These are phyloP conservation scores for Sebastes fasciatus DNA, from an alignment of 2,113 vertebrate genomes.

Conservation along the genomic window DNA sequence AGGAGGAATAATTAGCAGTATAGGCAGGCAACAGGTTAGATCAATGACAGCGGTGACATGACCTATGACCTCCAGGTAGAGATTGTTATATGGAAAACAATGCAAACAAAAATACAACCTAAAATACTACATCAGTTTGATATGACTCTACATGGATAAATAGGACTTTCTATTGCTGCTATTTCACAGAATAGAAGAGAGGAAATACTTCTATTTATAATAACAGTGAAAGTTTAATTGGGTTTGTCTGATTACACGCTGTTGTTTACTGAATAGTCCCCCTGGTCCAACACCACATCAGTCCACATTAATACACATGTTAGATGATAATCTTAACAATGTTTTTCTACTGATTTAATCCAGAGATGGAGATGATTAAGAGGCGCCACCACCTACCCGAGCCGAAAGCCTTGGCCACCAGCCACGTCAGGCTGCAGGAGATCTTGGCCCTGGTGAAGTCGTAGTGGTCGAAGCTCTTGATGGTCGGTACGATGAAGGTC, in stretches of 20 bases:
- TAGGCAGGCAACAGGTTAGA: conserved; percentile 54
- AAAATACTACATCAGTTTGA: background rate
- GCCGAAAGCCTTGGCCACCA: conserved; percentile 98
- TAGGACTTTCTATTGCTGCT: background rate
- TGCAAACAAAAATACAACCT: background rate
- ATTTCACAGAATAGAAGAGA: background rate
- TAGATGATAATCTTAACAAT: conserved; percentile 11
- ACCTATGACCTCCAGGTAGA: conserved; percentile 4
- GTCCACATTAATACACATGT: conserved; percentile 9
- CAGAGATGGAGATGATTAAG: background rate
- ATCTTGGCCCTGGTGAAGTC: conserved; percentile 96
- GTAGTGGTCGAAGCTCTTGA: conserved; percentile 96
- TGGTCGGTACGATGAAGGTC: conserved; percentile 96
- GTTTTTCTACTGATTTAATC: conserved; percentile 21
- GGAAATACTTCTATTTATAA: background rate
- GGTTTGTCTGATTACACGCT: conserved; percentile 12
- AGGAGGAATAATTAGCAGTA: conserved; percentile 24
- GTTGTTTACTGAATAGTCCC: conserved; percentile 48
- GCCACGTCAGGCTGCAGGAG: conserved; percentile 96
- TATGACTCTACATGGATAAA: background rate
- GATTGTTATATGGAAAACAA: background rate
- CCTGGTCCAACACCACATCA: conserved; percentile 7
- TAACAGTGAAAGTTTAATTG: background rate
- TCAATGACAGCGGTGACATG: conserved; percentile 36
- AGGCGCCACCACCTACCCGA: conserved; percentile 92